Percentiles rank a stretch among this genome's conserved stretches.
Conservation (phyloP, 2,888 invertebrate species). For the Hesperia comma region DNA sequence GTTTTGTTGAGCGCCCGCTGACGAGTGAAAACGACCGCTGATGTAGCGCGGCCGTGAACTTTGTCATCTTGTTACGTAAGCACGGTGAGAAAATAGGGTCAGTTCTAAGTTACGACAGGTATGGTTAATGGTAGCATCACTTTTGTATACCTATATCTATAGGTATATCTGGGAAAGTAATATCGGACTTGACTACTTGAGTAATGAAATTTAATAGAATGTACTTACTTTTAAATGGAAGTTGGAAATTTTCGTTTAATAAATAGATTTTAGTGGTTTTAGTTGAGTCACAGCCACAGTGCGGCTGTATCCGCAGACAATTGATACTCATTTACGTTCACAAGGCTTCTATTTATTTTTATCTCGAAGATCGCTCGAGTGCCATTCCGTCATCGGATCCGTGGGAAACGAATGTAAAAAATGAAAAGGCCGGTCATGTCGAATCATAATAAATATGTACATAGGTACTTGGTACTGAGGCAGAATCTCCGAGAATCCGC, state of each 20-base stretch:
- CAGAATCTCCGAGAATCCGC: constrained; percentile 74
- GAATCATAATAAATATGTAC: constrained; percentile 61
- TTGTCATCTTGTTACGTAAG: constrained; percentile 67
- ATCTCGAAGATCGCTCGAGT: constrained; percentile 58
- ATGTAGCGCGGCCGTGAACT: constrained; percentile 70
- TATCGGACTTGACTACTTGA: too few relatives aligned
- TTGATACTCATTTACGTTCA: constrained; percentile 24
- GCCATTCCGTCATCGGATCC: constrained; percentile 63
- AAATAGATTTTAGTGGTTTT: too few relatives aligned
- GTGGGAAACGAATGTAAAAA: constrained; percentile 73
- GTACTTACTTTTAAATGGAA: too few relatives aligned
- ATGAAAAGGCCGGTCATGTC: constrained; percentile 61
- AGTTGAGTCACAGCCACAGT: not conserved
- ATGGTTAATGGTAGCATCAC: too few relatives aligned
- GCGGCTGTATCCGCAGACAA: constrained; percentile 11
- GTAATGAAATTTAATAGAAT: too few relatives aligned
- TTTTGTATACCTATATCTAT: too few relatives aligned
- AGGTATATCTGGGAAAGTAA: too few relatives aligned
- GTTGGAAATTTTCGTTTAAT: too few relatives aligned
- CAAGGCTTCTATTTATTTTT: constrained; percentile 49
- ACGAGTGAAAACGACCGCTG: constrained; percentile 64
- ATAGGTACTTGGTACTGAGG: constrained; percentile 59
- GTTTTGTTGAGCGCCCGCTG: constrained; percentile 55
- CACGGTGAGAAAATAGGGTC: constrained; percentile 48
- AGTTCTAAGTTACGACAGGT: constrained; percentile 13